Conservation (phyloP, 2,113 vertebrate species). For the Oreochromis niloticus region DNA sequence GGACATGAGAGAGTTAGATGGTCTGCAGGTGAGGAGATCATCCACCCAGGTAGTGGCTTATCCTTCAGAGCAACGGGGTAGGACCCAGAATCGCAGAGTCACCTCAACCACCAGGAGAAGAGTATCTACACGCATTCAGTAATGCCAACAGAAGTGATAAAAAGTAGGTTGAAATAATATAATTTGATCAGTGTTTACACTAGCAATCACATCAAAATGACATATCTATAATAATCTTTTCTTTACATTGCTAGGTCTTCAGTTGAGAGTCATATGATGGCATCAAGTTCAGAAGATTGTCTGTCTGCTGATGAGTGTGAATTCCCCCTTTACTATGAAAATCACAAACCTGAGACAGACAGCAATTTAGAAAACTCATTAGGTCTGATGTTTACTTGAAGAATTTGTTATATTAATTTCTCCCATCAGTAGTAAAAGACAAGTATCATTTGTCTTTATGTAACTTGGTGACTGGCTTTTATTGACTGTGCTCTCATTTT, state of each 20-base stretch:
- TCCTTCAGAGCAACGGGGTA: slow-evolving; percentile 64
- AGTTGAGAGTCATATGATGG: slow-evolving; percentile 6
- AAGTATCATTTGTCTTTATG: slow-evolving; percentile 7
- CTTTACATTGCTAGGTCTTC: slow-evolving; percentile 31
- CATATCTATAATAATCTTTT: neutral
- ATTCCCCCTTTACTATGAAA: slow-evolving; percentile 38
- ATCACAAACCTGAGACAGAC: slow-evolving; percentile 7
- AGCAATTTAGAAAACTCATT: slow-evolving; percentile 14
- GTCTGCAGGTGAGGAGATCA: slow-evolving; percentile 63
- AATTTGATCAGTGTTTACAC: neutral
- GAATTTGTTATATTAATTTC: slow-evolving; percentile 5
- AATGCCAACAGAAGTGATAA: slow-evolving; percentile 55
- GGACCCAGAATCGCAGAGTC: slow-evolving; percentile 55
- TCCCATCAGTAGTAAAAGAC: slow-evolving; percentile 9
- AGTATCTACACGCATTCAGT: slow-evolving; percentile 30
- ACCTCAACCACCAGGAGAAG: slow-evolving; percentile 60
- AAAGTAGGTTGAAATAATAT: slow-evolving; percentile 16
- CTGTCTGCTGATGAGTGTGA: slow-evolving; percentile 34
- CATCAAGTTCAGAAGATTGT: slow-evolving; percentile 9
- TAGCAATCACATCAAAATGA: neutral
- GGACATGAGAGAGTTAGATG: slow-evolving; percentile 77
- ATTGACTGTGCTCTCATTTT: slow-evolving; percentile 27
- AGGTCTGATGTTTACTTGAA: slow-evolving; percentile 51
- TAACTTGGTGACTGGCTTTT: slow-evolving; percentile 4
- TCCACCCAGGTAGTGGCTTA: slow-evolving; percentile 72